phyloP scores from a whole-genome alignment of 2,888 invertebrate genomes.

The Electrophaes corylata region DNA sequence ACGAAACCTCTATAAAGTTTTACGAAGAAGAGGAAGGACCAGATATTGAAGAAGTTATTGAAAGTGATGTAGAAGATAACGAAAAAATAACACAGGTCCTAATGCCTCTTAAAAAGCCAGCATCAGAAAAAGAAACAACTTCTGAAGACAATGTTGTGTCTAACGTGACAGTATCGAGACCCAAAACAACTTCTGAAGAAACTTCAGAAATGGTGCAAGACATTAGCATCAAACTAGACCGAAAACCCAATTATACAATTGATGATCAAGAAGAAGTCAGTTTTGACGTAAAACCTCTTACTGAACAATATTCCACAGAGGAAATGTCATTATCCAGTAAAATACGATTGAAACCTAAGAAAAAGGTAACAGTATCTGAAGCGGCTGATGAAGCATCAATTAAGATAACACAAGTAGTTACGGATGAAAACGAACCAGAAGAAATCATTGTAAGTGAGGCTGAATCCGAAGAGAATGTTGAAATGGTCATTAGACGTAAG shows the following conservation, averaged over 20 bases:
- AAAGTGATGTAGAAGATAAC: conserved; percentile 76
- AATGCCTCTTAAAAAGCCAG: conserved; percentile 70
- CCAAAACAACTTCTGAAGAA: conserved; percentile 62
- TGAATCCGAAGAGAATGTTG: conserved; percentile 84
- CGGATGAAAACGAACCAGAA: conserved; percentile 86
- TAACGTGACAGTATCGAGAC: conserved; percentile 61
- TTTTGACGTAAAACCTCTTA: conserved; percentile 70
- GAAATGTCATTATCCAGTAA: conserved; percentile 89
- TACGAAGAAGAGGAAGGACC: conserved; percentile 78
- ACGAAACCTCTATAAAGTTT: conserved; percentile 89
- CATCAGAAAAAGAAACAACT: conserved; percentile 61
- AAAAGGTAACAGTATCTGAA: conserved; percentile 85
- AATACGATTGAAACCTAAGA: conserved; percentile 87
- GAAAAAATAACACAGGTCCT: conserved; percentile 66
- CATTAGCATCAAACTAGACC: conserved; percentile 88
- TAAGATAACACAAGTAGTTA: conserved; percentile 86
- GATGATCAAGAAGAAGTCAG: conserved; percentile 87
- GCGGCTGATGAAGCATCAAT: conserved; percentile 88
- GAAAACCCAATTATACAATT: conserved; percentile 86
- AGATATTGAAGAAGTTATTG: conserved; percentile 75
- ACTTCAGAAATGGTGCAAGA: conserved; percentile 81
- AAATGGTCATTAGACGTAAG: conserved; percentile 77
- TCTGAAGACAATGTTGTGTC: conserved; percentile 70
- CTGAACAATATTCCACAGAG: conserved; percentile 86
- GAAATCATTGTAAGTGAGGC: conserved; percentile 87